A percentile compares a stretch with the other conserved stretches of the same genome.
Evolutionary conservation across 2,113 vertebrate species (phyloP).

Genomic region (Astatotilapia flaviijosephi): DNA sequence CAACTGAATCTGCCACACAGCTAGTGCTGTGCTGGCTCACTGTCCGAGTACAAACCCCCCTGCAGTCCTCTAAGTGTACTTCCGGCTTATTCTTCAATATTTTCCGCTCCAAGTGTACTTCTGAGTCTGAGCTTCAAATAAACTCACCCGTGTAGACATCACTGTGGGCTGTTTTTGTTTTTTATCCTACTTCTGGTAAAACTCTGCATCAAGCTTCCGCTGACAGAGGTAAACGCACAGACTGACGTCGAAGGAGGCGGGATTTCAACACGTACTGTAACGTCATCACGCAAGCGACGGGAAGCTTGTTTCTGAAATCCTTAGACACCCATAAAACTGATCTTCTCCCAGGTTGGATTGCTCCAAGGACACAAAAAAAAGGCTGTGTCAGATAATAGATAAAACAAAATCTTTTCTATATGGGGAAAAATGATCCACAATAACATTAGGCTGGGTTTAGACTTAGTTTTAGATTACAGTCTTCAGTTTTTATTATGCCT

Average conservation of each 20-base stretch:
- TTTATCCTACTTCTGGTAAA: not conserved
- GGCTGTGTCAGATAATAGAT: not conserved
- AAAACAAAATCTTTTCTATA: not conserved
- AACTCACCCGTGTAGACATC: constrained; percentile 65
- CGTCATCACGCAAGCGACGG: constrained; percentile 2
- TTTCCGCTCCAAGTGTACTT: not conserved
- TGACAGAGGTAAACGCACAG: not conserved
- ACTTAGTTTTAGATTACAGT: not conserved
- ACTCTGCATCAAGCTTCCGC: not conserved
- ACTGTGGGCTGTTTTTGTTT: not conserved
- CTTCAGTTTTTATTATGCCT: not conserved
- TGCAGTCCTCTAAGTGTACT: not conserved
- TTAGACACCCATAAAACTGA: not conserved
- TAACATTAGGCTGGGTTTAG: not conserved
- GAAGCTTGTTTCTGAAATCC: not conserved
- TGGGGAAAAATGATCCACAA: not conserved
- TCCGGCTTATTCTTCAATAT: not conserved
- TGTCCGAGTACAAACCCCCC: not conserved
- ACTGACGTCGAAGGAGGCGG: constrained; percentile 8
- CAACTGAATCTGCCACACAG: constrained; percentile 32
- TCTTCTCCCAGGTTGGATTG: fast-evolving
- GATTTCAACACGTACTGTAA: fast-evolving
- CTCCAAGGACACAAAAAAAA: not conserved
- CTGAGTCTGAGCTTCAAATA: not conserved
- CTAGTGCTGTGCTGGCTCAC: not conserved